A percentile compares a stretch with the other conserved stretches of the same genome.
phyloP scores from a whole-genome alignment of 23 tunicate species.

The Aplidium turbinatum region DNA sequence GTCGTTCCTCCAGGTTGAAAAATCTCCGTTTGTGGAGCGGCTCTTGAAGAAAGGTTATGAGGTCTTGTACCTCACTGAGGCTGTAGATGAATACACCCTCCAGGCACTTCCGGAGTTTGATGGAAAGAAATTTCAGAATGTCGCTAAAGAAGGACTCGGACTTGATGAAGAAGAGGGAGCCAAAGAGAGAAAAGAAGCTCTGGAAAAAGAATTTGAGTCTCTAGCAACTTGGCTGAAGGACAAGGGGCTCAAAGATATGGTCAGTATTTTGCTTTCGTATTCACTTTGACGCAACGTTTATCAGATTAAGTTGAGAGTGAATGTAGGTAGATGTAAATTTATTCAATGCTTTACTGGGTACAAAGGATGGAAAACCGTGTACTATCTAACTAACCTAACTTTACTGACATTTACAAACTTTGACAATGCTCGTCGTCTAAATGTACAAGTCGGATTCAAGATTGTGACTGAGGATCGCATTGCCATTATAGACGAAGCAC shows the following conservation, averaged over 20 bases:
- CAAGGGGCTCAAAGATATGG: conserved; percentile 81
- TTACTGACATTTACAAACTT: too few species aligned
- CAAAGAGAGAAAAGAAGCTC: conserved; percentile 90
- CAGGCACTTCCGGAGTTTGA: conserved; percentile 99
- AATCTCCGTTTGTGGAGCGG: conserved; percentile 91
- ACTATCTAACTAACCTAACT: too few species aligned
- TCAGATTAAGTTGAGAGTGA: background rate
- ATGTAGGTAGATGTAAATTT: too few species aligned
- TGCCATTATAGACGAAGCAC: too few species aligned
- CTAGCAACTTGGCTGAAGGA: conserved; percentile 92
- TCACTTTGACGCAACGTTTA: background rate
- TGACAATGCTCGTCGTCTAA: too few species aligned
- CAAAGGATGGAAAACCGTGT: too few species aligned
- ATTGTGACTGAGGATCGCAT: too few species aligned
- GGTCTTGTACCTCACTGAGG: conserved; percentile 86
- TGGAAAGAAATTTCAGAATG: conserved; percentile 97
- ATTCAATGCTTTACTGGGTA: too few species aligned
- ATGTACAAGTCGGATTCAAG: too few species aligned
- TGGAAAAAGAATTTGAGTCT: conserved; percentile 85
- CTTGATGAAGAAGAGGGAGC: conserved; percentile 93
- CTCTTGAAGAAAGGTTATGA: conserved; percentile 95
- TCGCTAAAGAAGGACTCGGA: conserved; percentile 97
- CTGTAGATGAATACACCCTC: conserved; percentile 99
- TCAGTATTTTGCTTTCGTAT: background rate
- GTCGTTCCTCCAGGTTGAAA: conserved; percentile 65